phyloP scores from a whole-genome alignment of 2,797 vertebrate genomes.

The Mastacembelus armatus region DNA sequence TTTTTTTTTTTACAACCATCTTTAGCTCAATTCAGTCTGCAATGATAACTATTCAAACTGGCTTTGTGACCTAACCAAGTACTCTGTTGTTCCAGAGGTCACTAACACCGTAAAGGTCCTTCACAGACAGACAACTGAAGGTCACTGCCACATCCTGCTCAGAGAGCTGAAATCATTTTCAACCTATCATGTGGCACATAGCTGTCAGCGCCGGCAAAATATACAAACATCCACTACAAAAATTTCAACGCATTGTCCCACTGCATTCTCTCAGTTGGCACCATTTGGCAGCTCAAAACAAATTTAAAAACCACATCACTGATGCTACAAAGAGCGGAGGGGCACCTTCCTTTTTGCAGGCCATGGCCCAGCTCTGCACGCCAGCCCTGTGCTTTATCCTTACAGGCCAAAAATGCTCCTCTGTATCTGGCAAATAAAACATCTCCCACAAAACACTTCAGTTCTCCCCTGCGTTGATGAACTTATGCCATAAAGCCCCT shows the following conservation, averaged over 20 bases:
- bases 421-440: slow-evolving; percentile 13
- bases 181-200: slow-evolving; percentile 4
- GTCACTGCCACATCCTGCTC: neutral
- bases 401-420: neutral
- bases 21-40: too few species aligned
- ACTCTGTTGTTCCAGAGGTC: too few species aligned
- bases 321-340: slow-evolving; percentile 25
- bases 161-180: slow-evolving; percentile 2
- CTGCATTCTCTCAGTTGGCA: slow-evolving; percentile 13
- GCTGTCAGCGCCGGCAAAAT: slow-evolving; percentile 17
- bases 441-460: neutral
- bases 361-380: slow-evolving; percentile 11
- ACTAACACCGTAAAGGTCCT: neutral
- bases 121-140: neutral
- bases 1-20: neutral
- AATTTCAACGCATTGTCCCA: neutral
- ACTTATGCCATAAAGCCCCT: too few species aligned
- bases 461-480: neutral
- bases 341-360: slow-evolving; percentile 36
- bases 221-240: slow-evolving; percentile 4
- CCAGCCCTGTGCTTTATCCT: slow-evolving; percentile 9
- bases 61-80: neutral
- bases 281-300: slow-evolving; percentile 16
- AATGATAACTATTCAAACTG: slow-evolving; percentile 1
- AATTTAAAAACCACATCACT: slow-evolving; percentile 27